Conservation (phyloP, 2,113 vertebrate species). For the Sapajus apella region DNA sequence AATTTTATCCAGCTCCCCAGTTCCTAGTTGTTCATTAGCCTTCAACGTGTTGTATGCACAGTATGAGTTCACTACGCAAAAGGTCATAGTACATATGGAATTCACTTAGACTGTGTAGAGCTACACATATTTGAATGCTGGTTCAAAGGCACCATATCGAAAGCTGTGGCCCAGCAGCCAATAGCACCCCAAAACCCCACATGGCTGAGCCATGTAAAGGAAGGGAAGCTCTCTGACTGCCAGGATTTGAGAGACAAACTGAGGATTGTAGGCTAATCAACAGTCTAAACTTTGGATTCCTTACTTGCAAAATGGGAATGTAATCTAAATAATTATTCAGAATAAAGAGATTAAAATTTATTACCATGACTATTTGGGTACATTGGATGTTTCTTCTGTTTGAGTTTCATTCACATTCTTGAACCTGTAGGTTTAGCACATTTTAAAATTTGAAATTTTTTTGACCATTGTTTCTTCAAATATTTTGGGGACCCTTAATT, state of each 20-base stretch:
- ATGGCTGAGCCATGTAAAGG: neutral
- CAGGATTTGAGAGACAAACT: neutral
- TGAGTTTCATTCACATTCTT: neutral
- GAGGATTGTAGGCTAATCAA: neutral
- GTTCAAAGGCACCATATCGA: neutral
- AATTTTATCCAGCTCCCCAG: constrained; percentile 58
- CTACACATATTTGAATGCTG: neutral
- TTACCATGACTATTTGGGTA: neutral
- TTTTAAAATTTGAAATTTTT: neutral
- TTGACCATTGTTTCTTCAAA: neutral
- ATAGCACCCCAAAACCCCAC: neutral
- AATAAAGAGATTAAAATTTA: neutral
- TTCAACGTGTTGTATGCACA: constrained; percentile 60
- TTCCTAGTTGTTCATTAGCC: constrained; percentile 49
- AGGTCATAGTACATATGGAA: constrained; percentile 35
- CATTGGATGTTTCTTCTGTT: neutral
- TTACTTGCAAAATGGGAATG: neutral
- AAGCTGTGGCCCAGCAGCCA: neutral
- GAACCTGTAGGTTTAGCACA: neutral
- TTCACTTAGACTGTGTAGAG: constrained; percentile 26
- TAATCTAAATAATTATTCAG: neutral
- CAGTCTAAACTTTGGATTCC: neutral
- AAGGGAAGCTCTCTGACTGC: neutral
- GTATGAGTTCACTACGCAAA: constrained; percentile 51
- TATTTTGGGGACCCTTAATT: neutral